Base-by-base conservation (phyloP, 2,888 invertebrate genomes). In the Brenthis hecate region DNA sequence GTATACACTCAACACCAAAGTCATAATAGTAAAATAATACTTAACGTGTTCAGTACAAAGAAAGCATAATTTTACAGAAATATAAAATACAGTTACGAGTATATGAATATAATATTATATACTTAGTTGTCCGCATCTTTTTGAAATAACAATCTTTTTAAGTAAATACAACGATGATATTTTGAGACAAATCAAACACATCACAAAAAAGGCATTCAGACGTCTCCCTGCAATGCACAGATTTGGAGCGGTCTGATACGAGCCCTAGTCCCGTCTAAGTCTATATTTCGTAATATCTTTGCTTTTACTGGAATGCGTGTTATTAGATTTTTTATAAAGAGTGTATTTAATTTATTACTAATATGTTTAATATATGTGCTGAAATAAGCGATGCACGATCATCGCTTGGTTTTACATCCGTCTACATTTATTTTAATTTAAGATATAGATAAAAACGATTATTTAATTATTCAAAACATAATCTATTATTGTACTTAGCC, bases 1-100 rank as follows among this genome's bases (percentile, higher is more conserved):
- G 82, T 88, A 87, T 89, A 86, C 91, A 91, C 86, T 86, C 87
- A 86, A 91, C 91, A 92, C 92, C 92, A 92, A 92, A 92, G 92
- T 92, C 91, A 89, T 91, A 88, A 88, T 91, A 87, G 83, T 85
- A 83, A 84, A 85, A 80, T 83, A 83, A 82, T 83, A 82, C 81
- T 81, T 81, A 77, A 79, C 88, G 87, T 86, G 86, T 85, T 88
- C 90, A 92, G 92, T 92, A 92, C 92, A 92, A 91, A 91, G 65
- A 73, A 82, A 79, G 86, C 91, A 91, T 91, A 89, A 90, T 89
- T 81, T 75, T 81, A 75, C 80, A 56, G 64, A 68, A 58, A 62
- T 61, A 56, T 66, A 6, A 60, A 48, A 60, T 60, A 16, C 28
- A 14, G 48, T 60, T 58, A 47, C 48, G 14, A 58, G 23, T 48